Evolutionary conservation across 1,140 invertebrate species (phyloP).

Genomic region (Drosophila kurseongensis): DNA sequence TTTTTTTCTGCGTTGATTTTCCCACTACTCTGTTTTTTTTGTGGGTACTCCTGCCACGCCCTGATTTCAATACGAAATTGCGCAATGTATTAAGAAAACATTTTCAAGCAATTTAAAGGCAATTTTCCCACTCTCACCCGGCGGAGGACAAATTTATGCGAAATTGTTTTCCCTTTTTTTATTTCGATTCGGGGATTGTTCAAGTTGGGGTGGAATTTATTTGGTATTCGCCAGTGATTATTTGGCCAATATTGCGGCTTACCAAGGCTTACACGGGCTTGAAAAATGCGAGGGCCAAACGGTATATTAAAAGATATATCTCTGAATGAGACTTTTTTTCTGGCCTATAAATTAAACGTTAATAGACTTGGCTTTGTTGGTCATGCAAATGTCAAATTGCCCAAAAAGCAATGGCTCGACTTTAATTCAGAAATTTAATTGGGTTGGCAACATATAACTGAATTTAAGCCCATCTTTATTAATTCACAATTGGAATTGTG

Average conservation of each 20-base stretch:
- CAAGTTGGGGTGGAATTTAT: constrained; percentile 27
- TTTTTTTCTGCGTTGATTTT: constrained; percentile 10
- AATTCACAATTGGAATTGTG: constrained; percentile 42
- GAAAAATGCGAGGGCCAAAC: constrained; percentile 33
- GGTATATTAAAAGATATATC: constrained; percentile 28
- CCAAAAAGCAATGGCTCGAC: constrained; percentile 28
- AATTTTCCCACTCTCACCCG: constrained; percentile 27
- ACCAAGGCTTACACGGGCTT: constrained; percentile 39
- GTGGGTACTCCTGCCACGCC: constrained; percentile 32
- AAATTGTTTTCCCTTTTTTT: constrained; percentile 34
- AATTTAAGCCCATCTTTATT: constrained; percentile 22
- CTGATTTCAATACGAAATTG: constrained; percentile 55
- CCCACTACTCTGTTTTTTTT: constrained; percentile 1
- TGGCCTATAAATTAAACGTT: constrained; percentile 65
- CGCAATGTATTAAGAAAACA: constrained; percentile 65
- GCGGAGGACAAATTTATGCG: constrained; percentile 28
- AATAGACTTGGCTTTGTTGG: constrained; percentile 54
- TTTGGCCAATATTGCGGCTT: constrained; percentile 51
- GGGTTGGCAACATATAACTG: not conserved
- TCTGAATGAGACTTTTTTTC: constrained; percentile 3
- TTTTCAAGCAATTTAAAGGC: constrained; percentile 63
- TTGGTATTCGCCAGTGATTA: constrained; percentile 33
- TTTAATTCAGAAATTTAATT: constrained; percentile 36
- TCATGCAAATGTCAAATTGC: constrained; percentile 53
- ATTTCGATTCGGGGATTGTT: constrained; percentile 1